Evolutionary conservation across 2,797 vertebrate genomes (phyloP).

Genomic region (Telmatherina bonti): DNA sequence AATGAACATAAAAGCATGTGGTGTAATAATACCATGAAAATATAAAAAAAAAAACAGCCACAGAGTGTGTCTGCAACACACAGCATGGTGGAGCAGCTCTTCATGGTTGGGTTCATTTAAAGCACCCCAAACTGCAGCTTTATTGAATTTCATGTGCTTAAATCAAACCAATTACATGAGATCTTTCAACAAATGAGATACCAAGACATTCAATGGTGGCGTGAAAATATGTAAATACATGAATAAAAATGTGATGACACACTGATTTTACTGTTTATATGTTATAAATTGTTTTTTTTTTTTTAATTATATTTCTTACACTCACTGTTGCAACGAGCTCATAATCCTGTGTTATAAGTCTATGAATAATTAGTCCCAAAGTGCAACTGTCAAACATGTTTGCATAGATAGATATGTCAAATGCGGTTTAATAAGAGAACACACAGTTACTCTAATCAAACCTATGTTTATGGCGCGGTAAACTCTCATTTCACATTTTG

Average conservation of each 20-base stretch:
- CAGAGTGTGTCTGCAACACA: conserved; percentile 4
- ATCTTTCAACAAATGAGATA: conserved; percentile 47
- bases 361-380: conserved; percentile 35
- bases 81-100: conserved; percentile 7
- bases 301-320: conserved; percentile 18
- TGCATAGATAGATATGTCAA: conserved; percentile 34
- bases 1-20: conserved; percentile 6
- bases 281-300: background rate
- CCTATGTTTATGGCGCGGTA: conserved; percentile 34
- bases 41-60: conserved; percentile 18
- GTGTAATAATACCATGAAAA: background rate
- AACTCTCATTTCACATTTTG: conserved; percentile 49
- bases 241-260: conserved; percentile 28
- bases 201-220: conserved; percentile 25
- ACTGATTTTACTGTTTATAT: conserved; percentile 33
- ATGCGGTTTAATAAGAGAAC: conserved; percentile 24
- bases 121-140: conserved; percentile 15
- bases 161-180: conserved; percentile 33
- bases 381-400: conserved; percentile 50
- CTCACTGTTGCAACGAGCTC: conserved; percentile 14
- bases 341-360: conserved; percentile 18
- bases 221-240: too few species aligned
- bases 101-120: conserved; percentile 30
- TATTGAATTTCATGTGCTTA: conserved; percentile 38
- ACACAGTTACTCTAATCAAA: conserved; percentile 20